Percentiles rank a stretch among this genome's conserved stretches.
Evolutionary conservation across 2,888 invertebrate genomes (phyloP).

Genomic region (Xestia rhomboidea): DNA sequence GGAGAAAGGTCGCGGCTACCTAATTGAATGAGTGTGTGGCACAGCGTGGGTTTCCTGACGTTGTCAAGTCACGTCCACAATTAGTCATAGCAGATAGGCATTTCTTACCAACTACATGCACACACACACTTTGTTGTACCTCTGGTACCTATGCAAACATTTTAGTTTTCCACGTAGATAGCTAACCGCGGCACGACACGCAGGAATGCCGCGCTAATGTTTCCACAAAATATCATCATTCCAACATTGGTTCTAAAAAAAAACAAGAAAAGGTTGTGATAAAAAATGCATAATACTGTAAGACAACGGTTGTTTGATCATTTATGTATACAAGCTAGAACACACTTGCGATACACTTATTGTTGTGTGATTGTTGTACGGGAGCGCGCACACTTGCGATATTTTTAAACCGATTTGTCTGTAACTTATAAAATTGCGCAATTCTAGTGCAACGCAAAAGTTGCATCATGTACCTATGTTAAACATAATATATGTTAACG

Average conservation of each 20-base stretch:
- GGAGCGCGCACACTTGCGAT: neutral
- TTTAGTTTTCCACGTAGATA: neutral
- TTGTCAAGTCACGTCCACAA: slow-evolving; percentile 15
- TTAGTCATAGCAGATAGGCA: slow-evolving; percentile 26
- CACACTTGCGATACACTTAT: too few relatives aligned
- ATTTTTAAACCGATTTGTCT: too few relatives aligned
- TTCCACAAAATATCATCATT: neutral
- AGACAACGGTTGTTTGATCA: neutral
- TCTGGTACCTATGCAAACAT: neutral
- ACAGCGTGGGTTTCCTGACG: slow-evolving; percentile 24
- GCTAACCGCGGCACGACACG: neutral
- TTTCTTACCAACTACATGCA: neutral
- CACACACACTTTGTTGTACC: neutral
- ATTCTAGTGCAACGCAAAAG: too few relatives aligned
- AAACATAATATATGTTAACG: too few relatives aligned
- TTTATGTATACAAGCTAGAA: too few relatives aligned
- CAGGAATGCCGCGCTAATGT: neutral
- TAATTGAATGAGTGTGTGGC: slow-evolving; percentile 33
- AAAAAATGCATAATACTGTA: neutral
- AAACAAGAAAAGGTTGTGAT: neutral
- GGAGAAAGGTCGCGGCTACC: slow-evolving; percentile 34
- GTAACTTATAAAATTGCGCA: too few relatives aligned
- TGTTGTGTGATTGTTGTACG: neutral
- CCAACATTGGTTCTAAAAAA: neutral
- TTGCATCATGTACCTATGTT: too few relatives aligned